Evolutionary conservation across 2,113 vertebrate species (phyloP).

Genomic region (Tragelaphus imberbis): DNA sequence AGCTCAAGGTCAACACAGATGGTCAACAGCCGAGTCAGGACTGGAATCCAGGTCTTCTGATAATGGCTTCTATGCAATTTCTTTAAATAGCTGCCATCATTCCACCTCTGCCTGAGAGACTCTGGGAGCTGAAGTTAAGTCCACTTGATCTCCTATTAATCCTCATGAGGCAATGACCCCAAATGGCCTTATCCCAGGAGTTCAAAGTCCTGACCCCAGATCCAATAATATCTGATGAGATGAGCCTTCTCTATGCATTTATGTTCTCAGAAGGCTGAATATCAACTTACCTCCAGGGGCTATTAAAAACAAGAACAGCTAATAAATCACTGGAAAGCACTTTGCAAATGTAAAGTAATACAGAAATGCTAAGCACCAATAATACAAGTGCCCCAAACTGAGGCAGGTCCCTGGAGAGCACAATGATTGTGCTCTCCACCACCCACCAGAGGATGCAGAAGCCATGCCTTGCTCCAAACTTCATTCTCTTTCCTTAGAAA

Average conservation of each 20-base stretch:
- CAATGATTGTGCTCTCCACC: background rate
- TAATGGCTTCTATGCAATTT: background rate
- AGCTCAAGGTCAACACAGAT: background rate
- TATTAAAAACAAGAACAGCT: slow-evolving; percentile 70
- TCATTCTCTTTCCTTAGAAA: background rate
- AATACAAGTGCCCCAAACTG: slow-evolving; percentile 20
- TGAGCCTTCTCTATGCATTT: slow-evolving; percentile 48
- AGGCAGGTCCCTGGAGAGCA: slow-evolving; percentile 48
- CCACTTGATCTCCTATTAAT: slow-evolving; percentile 55
- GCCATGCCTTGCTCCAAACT: background rate
- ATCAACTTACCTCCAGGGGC: slow-evolving; percentile 64
- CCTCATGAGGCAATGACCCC: slow-evolving; percentile 37
- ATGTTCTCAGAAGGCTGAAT: slow-evolving; percentile 63
- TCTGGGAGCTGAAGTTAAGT: slow-evolving; percentile 34
- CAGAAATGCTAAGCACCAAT: slow-evolving; percentile 67
- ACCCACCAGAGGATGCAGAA: background rate
- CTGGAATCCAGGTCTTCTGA: slow-evolving; percentile 8
- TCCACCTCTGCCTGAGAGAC: background rate
- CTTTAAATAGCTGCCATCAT: slow-evolving; percentile 45
- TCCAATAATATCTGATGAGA: slow-evolving; percentile 66
- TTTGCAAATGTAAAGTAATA: slow-evolving; percentile 71
- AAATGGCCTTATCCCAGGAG: slow-evolving; percentile 28
- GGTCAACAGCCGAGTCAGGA: background rate
- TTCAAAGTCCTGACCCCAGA: slow-evolving; percentile 50
- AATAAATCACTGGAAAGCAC: slow-evolving; percentile 73